These are phyloP conservation scores for Sternarchorhynchus goeldii DNA, from an alignment of 2,797 vertebrate species.

Conservation along the genomic window DNA sequence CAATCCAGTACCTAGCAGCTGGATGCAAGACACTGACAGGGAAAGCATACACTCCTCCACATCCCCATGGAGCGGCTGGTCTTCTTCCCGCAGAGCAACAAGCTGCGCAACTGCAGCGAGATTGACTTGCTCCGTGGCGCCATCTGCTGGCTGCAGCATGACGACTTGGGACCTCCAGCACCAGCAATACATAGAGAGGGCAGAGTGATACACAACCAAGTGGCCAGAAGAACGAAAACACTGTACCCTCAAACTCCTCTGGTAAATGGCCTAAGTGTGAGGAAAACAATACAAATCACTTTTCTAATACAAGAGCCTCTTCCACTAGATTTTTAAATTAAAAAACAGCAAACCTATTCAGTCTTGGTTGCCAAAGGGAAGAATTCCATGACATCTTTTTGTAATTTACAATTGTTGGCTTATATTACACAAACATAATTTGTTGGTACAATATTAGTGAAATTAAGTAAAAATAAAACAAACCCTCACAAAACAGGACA, in stretches of 20 bases:
- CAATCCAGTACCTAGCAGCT: too few relatives aligned
- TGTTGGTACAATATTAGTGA: slow-evolving; percentile 9
- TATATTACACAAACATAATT: background rate
- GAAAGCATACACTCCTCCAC: slow-evolving; percentile 70
- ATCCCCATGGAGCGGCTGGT: slow-evolving; percentile 91
- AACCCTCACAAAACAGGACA: background rate
- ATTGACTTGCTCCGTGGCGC: slow-evolving; percentile 92
- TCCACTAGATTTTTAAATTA: too few relatives aligned
- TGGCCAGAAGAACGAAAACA: too few relatives aligned
- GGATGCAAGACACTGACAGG: too few relatives aligned
- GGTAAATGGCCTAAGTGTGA: too few relatives aligned
- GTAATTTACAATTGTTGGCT: background rate
- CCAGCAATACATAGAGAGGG: too few relatives aligned
- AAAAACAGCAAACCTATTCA: too few relatives aligned
- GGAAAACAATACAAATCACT: too few relatives aligned
- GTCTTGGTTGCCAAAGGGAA: too few relatives aligned
- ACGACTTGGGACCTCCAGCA: slow-evolving; percentile 59
- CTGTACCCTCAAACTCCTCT: too few relatives aligned
- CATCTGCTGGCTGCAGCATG: slow-evolving; percentile 88
- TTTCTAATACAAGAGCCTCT: too few relatives aligned
- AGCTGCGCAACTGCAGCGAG: slow-evolving; percentile 89
- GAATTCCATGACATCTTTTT: background rate
- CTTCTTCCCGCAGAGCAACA: slow-evolving; percentile 97
- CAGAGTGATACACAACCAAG: too few relatives aligned
- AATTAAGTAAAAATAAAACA: slow-evolving; percentile 22